Base-by-base conservation (phyloP, 2,888 invertebrate species). In the Latheticus oryzae region DNA sequence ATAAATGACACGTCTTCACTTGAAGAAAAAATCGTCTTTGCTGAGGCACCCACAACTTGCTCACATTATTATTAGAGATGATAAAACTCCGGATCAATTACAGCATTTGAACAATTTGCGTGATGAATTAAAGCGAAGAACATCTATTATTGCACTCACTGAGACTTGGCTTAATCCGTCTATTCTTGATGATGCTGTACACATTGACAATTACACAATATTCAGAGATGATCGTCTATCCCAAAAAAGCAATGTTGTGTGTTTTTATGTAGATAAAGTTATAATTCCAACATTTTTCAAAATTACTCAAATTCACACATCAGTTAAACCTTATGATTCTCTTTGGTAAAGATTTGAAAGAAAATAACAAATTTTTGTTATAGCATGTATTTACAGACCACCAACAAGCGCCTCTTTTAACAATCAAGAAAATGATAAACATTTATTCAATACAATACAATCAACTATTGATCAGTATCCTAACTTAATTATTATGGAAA, bases 341-440 rank as follows among this genome's bases (percentile, higher is more conserved):
- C 9, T 30, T 2, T 30, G 13, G 30, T 11, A 9, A 9, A 30
- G 11, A 30, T 30, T 30, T 30, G 13, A 30, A 30, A 30, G 30
- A 11, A 30, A 30, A 12, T 5, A 30, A 30, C 30, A 30, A 11
- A 12, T 9, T 9, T 30, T 30, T 11, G 5, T 30, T 2, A 30
- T 30, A 11, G 30, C 30, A 12, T 30, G 30, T 30, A 30, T 30
- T 30, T 30, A 30, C 30, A 30, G 30, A 30, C 30, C 30, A 11
- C 30, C 30, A 30, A 30, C 13, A 30, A 9, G 30, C 5, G 5
- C 11, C n/a, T 30, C 13, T 30, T 11, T 11, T 30, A 11, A 30
- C 30, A 30, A 12, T 30, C 30, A 9, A 30, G 30, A 30, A 11
- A 30, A 30, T 30, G 30, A 30, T 12, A 30, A 11, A 11, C n/a